Base-by-base conservation (phyloP, 2,113 vertebrate genomes). In the Daubentonia madagascariensis region DNA sequence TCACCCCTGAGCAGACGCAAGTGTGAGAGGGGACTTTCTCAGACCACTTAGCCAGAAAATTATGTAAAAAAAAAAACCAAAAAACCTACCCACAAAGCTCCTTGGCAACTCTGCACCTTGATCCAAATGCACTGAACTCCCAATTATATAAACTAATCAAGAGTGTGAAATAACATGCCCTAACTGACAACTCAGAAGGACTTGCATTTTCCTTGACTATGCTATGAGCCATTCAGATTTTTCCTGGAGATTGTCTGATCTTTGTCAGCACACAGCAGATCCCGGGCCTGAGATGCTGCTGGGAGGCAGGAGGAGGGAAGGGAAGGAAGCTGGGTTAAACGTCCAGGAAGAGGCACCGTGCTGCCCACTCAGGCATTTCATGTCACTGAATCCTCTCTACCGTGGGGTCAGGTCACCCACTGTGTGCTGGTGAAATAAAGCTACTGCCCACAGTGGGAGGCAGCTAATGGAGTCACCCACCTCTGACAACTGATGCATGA, bases 271-370 rank as follows among this genome's bases (percentile, higher is more conserved):
- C 48, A 17, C 0, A 1, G 48, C n/a, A 16, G 37, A 35, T 50
- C 76, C 1, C 1, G 0, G 73, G 40, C 87, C 17, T 22, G 3
- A 75, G 40, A 22, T 6, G 4, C 54, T 1, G 1, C 30, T 3
- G 12, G 75, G 45, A 40, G 63, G 45, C 2, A 0, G 23, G 6
- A 65, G 18, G n/a, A 0, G 4, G 23, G 13, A 43, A 5, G 79
- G 52, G 30, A 16, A 43, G 37, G 37, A 32, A 32, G 17, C 1
- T 16, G 35, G 22, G 57, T 45, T 25, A 8, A 4, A 3, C 7
- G 61, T 11, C 10, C 23, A 45, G 45, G n/a, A 45, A 37, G 9
- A 22, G 48, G 18, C 11, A 76, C 9, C 8, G 6, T 8, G 50
- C 28, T 18, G n/a, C 18, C 50, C 1, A 9, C 10, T 2, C 32